These are phyloP conservation scores for Ciconia nigra DNA, from an alignment of 2,797 vertebrate genomes.

Conservation along the genomic window DNA sequence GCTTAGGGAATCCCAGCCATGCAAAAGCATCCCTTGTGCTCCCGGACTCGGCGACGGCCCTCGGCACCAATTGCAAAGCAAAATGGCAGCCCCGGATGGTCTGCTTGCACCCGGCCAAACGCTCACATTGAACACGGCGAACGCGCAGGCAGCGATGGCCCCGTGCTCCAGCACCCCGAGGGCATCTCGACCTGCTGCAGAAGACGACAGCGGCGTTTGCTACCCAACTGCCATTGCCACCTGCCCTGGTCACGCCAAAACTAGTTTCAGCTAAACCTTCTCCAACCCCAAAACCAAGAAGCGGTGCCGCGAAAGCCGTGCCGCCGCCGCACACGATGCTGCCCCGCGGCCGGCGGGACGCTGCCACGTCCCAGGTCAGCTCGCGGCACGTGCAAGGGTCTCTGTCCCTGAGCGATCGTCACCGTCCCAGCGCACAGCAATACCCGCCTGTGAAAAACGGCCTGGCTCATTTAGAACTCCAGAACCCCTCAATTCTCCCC, in stretches of 20 bases:
- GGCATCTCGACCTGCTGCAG: not conserved
- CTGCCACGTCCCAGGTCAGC: not conserved
- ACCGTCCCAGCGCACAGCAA: rapidly evolving
- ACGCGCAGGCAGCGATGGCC: rapidly evolving
- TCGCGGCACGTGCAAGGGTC: rapidly evolving
- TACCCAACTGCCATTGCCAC: not conserved
- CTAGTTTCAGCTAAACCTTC: not conserved
- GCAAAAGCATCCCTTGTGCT: not conserved
- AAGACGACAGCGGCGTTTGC: rapidly evolving
- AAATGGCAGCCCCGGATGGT: rapidly evolving
- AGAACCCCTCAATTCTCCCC: not conserved
- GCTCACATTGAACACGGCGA: rapidly evolving
- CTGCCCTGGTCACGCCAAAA: not conserved
- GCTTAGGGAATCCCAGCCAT: not conserved
- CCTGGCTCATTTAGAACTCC: not conserved
- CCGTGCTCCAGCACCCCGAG: rapidly evolving
- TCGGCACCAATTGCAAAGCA: not conserved
- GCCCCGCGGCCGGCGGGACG: not conserved
- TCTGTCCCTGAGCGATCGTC: rapidly evolving
- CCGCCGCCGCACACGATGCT: rapidly evolving
- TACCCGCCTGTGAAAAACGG: rapidly evolving
- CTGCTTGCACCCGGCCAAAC: rapidly evolving
- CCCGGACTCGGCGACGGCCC: not conserved
- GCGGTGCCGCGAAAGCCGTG: rapidly evolving
- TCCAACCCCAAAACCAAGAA: not conserved